A percentile compares a stretch with the other conserved stretches of the same genome.
These are phyloP conservation scores for Myanophis thanlyinensis DNA, from an alignment of 2,113 vertebrate genomes.

Conservation along the genomic window DNA sequence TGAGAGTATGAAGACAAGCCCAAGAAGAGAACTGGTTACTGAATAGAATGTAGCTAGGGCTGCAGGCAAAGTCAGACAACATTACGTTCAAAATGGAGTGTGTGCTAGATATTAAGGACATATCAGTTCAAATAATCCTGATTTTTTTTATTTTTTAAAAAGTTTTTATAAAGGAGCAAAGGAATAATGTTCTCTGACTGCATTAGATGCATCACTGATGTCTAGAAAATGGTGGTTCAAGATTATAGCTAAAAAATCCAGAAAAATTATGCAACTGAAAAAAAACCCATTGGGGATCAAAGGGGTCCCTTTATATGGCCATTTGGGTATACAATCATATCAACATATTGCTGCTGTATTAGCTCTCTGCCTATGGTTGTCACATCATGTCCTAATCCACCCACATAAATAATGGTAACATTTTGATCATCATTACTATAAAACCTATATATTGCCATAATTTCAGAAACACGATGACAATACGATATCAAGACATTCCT, in stretches of 20 bases:
- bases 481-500: background rate
- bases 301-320: background rate
- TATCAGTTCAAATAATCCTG: background rate
- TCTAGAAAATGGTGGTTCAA: background rate
- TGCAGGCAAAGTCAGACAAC: constrained; percentile 12
- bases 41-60: background rate
- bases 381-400: background rate
- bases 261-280: background rate
- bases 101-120: background rate
- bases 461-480: background rate
- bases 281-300: background rate
- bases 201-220: background rate
- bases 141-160: background rate
- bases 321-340: background rate
- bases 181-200: background rate
- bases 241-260: background rate
- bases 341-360: background rate
- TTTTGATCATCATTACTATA: background rate
- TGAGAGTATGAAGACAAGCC: background rate
- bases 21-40: background rate
- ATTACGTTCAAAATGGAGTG: constrained; percentile 7
- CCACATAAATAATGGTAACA: background rate
- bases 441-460: background rate
- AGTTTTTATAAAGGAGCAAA: background rate
- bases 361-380: background rate